Evolutionary conservation across 2,888 invertebrate genomes (phyloP).

Genomic region (Tethea ocularis): DNA sequence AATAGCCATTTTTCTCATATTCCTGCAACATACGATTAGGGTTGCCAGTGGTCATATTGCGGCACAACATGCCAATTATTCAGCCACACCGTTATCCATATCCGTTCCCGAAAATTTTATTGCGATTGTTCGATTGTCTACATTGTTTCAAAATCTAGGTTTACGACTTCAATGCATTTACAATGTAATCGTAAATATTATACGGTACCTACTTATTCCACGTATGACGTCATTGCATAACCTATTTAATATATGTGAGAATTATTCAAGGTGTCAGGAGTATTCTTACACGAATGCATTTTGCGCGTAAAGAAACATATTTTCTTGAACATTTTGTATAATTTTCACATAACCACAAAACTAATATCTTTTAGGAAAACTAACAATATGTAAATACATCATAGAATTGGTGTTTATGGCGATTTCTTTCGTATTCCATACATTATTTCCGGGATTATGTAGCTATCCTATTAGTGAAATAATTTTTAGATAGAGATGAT

Average conservation of each 20-base stretch:
- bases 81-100: slow-evolving; percentile 10
- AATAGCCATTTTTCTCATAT: neutral
- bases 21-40: neutral
- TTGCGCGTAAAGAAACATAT: no score
- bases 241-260: neutral
- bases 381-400: no score
- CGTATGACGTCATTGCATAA: neutral
- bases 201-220: neutral
- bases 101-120: slow-evolving; percentile 32
- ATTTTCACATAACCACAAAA: no score
- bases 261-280: neutral
- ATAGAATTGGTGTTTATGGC: no score
- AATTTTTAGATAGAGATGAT: no score
- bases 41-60: neutral
- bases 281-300: no score
- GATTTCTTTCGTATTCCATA: no score
- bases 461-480: no score
- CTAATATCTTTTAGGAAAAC: no score
- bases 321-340: no score
- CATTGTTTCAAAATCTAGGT: slow-evolving; percentile 28
- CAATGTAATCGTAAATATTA: neutral
- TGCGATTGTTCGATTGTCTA: slow-evolving; percentile 25
- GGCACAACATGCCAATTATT: slow-evolving; percentile 2
- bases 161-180: slow-evolving; percentile 14
- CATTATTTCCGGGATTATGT: no score